These are phyloP conservation scores for Lordiphosa mommai DNA, from an alignment of 1,140 invertebrate species.

Conservation along the genomic window DNA sequence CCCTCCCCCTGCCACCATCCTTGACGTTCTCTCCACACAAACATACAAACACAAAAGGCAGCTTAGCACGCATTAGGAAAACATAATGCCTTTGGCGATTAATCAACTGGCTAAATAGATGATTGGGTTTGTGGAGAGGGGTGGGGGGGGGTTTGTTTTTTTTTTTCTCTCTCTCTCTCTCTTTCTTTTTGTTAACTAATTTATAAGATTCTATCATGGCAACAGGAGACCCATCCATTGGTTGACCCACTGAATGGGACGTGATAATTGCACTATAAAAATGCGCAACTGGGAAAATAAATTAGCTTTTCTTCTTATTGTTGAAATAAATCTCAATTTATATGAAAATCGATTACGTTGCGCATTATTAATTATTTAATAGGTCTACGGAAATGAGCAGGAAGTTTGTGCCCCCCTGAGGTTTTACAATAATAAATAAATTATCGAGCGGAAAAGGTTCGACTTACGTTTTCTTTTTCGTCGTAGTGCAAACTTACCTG, in stretches of 20 bases:
- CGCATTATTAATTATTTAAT: constrained; percentile 71
- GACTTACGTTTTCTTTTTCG: constrained; percentile 78
- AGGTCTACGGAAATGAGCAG: constrained; percentile 49
- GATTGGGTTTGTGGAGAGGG: constrained; percentile 10
- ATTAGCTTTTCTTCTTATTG: constrained; percentile 39
- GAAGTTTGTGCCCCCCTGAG: constrained; percentile 23
- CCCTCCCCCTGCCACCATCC: constrained; percentile 15
- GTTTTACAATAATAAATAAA: constrained; percentile 48
- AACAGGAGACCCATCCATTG: constrained; percentile 1
- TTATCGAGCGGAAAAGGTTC: constrained; percentile 1
- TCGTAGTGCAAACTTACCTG: constrained; percentile 74
- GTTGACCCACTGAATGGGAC: constrained; percentile 28
- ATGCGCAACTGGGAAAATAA: constrained; percentile 67
- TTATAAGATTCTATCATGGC: constrained; percentile 61
- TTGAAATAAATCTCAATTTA: constrained; percentile 74
- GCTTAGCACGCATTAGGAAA: constrained; percentile 55
- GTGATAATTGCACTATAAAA: constrained; percentile 74
- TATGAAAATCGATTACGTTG: constrained; percentile 71
- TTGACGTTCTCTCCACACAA: constrained; percentile 8
- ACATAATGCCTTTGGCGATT: constrained; percentile 68
- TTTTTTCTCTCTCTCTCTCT: too few relatives aligned
- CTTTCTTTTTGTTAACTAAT: constrained; percentile 46
- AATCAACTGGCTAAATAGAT: constrained; percentile 67
- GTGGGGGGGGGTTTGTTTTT: too few relatives aligned
- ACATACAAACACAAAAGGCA: constrained; percentile 27